Conservation (phyloP, 2,797 vertebrate species). For the Aplochiton taeniatus region DNA sequence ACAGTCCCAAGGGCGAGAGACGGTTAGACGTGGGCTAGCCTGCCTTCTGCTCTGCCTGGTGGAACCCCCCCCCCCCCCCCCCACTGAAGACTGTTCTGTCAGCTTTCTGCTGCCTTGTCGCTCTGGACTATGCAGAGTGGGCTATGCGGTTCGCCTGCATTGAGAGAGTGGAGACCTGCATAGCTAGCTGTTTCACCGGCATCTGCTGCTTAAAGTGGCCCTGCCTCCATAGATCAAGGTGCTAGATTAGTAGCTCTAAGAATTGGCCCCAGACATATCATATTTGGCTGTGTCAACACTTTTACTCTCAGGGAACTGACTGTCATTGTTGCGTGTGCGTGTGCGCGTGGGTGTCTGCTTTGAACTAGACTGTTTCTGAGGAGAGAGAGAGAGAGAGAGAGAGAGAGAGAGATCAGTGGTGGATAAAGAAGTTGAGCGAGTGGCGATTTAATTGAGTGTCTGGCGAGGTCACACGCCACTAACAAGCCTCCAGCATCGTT, state of each 20-base stretch:
- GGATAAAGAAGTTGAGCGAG: not conserved
- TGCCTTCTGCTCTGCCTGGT: no score
- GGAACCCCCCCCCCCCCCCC: no score
- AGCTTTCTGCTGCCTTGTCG: constrained; percentile 65
- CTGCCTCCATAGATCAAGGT: constrained; percentile 1
- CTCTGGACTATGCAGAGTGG: constrained; percentile 63
- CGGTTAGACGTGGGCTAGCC: constrained; percentile 34
- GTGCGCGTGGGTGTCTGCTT: constrained; percentile 47
- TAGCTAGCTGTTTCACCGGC: not conserved
- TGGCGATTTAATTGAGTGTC: constrained; percentile 47
- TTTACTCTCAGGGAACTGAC: constrained; percentile 76
- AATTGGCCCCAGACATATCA: constrained; percentile 38
- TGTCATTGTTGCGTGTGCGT: constrained; percentile 17
- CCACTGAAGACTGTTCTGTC: constrained; percentile 55
- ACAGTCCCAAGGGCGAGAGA: constrained; percentile 6
- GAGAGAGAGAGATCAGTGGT: constrained; percentile 7
- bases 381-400: constrained; percentile 22
- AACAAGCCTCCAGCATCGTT: constrained; percentile 56
- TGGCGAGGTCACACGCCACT: constrained; percentile 45
- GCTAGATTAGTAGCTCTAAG: constrained; percentile 19
- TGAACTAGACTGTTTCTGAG: constrained; percentile 30
- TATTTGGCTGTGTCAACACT: constrained; percentile 33
- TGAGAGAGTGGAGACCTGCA: no score
- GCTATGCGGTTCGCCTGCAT: no score
- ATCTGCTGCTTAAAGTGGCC: no score